Base-by-base conservation (phyloP, 2,113 vertebrate species). In the Neodontobutis hainanensis region DNA sequence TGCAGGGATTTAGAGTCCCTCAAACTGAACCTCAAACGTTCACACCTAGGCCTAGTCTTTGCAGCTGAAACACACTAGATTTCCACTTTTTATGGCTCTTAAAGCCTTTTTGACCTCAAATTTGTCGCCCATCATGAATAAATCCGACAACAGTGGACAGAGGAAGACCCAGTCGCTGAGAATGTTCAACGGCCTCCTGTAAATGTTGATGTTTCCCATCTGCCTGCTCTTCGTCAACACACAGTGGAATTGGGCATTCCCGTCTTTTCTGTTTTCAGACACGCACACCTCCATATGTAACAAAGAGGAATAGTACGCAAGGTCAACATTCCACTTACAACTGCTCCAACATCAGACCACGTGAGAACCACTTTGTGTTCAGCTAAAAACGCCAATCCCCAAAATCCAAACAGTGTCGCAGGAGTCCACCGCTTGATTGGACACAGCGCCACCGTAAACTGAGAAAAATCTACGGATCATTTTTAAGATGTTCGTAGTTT, bases 301-400 rank as follows among this genome's bases (percentile, higher is more conserved):
- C 34, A 55, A 46, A 27, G 19, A 27, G 19, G 19, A 2, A 27
- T 27, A 27, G 19, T 46, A 46, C 10, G 3, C 10, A 46, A 55
- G 70, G 70, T 71, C 72, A 42, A 85, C 83, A 85, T 80, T 82
- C 85, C 71, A 75, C 63, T 55, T 61, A 36, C 58, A 16, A 60
- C 74, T 82, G 81, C 70, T 65, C 53, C 66, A 64, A 19, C 52
- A 74, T 79, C 68, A 65, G 70, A 6, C 27, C 71, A 84, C 68
- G 83, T 61, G 68, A 85, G 68, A 87, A 77, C 80, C 87, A 77
- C 85, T 87, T 81, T 85, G 77, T 88, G 81, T 82, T 65, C 75
- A 67, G 83, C 83, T 70, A 16, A 35, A 50, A 38, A 14, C 15
- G 15, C 11, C 12, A 57, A 42, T n/a, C 15, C 9, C 14, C 16